Percentiles rank a stretch among this genome's conserved stretches.
Evolutionary conservation across 1,140 invertebrate genomes (phyloP).

Genomic region (Tenebrio molitor): DNA sequence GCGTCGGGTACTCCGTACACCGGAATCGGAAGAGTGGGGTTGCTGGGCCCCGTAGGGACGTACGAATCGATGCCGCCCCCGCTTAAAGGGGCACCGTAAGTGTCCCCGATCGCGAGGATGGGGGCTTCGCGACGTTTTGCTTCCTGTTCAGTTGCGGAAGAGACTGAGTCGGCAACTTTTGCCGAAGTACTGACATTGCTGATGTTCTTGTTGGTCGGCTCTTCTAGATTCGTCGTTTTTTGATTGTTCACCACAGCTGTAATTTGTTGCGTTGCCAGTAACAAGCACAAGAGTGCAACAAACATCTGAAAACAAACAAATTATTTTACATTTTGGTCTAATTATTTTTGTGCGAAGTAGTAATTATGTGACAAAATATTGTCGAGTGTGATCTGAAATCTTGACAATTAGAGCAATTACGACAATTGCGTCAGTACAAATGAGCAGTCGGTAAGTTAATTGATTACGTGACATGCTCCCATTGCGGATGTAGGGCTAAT

Average conservation of each 20-base stretch:
- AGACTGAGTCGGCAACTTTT: slow-evolving; percentile 53
- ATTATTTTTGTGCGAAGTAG: too few species aligned
- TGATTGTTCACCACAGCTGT: slow-evolving; percentile 63
- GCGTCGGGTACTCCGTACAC: slow-evolving; percentile 71
- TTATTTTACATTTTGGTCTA: too few species aligned
- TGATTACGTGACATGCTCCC: slow-evolving; percentile 24
- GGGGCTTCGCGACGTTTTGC: slow-evolving; percentile 70
- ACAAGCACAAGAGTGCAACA: slow-evolving; percentile 57
- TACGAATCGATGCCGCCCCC: slow-evolving; percentile 65
- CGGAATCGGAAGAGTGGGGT: slow-evolving; percentile 67
- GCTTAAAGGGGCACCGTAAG: slow-evolving; percentile 69
- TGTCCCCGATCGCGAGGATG: slow-evolving; percentile 65
- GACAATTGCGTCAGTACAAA: neutral
- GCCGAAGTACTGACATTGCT: slow-evolving; percentile 33
- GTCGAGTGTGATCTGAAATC: neutral
- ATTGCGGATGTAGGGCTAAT: slow-evolving; percentile 35
- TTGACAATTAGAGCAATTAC: neutral
- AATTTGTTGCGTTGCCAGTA: slow-evolving; percentile 57
- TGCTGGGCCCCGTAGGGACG: slow-evolving; percentile 63
- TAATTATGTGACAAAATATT: too few species aligned
- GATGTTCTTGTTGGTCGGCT: slow-evolving; percentile 38
- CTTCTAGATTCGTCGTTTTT: slow-evolving; percentile 51
- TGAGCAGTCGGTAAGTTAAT: slow-evolving; percentile 18
- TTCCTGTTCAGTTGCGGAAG: slow-evolving; percentile 59
- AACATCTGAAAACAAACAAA: slow-evolving; percentile 59